Evolutionary conservation across 2,888 invertebrate genomes (phyloP).

Genomic region (Nephrotoma flavescens): DNA sequence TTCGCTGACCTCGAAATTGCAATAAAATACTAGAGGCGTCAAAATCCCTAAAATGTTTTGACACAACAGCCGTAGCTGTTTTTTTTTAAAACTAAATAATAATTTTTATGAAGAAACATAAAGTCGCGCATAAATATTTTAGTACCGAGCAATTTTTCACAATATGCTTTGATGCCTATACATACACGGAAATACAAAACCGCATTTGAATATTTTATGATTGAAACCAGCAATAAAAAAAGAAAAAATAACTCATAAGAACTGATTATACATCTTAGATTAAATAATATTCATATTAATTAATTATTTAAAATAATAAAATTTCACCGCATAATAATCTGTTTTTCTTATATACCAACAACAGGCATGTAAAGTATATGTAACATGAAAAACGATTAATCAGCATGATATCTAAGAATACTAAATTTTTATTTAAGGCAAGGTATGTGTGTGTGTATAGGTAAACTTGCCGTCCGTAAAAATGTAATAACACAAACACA

Average conservation of each 20-base stretch:
- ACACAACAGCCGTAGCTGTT: too few relatives aligned
- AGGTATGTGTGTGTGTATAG: background rate
- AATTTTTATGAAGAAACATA: too few relatives aligned
- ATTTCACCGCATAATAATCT: background rate
- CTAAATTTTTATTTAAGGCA: background rate
- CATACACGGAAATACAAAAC: background rate
- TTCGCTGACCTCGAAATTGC: too few relatives aligned
- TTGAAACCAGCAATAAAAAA: background rate
- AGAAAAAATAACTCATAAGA: background rate
- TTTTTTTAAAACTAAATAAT: too few relatives aligned
- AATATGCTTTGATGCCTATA: background rate
- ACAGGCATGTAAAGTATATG: background rate
- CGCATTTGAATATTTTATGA: background rate
- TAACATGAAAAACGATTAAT: background rate
- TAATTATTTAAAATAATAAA: background rate
- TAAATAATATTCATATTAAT: background rate
- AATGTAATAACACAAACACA: background rate
- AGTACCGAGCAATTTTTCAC: too few relatives aligned
- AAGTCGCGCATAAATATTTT: too few relatives aligned
- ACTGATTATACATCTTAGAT: background rate
- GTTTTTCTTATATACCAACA: background rate
- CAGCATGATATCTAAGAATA: background rate
- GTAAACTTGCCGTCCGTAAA: background rate
- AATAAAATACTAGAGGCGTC: too few relatives aligned
- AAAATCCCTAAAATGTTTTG: too few relatives aligned